phyloP scores from a whole-genome alignment of 2,797 vertebrate genomes.

The Rhadinocentrus ornatus region DNA sequence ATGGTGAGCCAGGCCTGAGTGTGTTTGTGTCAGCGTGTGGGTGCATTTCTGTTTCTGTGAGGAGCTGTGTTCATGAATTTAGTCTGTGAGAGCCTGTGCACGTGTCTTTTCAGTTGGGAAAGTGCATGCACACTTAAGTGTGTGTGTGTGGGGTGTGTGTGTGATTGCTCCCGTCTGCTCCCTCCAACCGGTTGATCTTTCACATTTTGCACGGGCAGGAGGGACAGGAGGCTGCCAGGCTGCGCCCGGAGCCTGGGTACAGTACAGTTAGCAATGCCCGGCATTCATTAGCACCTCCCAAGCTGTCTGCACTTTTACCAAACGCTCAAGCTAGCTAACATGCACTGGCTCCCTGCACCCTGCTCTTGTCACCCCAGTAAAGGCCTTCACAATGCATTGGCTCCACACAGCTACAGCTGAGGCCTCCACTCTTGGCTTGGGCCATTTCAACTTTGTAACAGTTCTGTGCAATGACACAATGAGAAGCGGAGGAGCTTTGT shows the following conservation, averaged over 20 bases:
- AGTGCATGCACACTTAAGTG: constrained; percentile 39
- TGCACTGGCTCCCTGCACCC: constrained; percentile 79
- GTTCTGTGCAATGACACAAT: constrained; percentile 69
- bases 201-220: constrained; percentile 85
- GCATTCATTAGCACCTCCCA: constrained; percentile 87
- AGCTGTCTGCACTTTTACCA: constrained; percentile 85
- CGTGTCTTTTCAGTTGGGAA: constrained; percentile 33
- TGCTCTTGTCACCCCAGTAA: constrained; percentile 79
- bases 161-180: constrained; percentile 84
- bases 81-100: constrained; percentile 33
- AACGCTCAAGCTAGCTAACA: constrained; percentile 81
- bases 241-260: constrained; percentile 82
- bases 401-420: constrained; percentile 79
- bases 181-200: constrained; percentile 87
- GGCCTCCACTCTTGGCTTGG: constrained; percentile 79
- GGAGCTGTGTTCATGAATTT: constrained; percentile 23
- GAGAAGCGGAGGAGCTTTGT: constrained; percentile 52
- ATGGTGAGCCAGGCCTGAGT: constrained; percentile 74
- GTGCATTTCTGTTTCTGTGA: constrained; percentile 54
- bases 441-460: constrained; percentile 77
- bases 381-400: constrained; percentile 80
- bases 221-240: constrained; percentile 83
- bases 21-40: constrained; percentile 66
- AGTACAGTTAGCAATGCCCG: constrained; percentile 81
- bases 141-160: constrained; percentile 49